These are phyloP conservation scores for Drosophila birchii DNA, from an alignment of 2,888 invertebrate species.

Conservation along the genomic window DNA sequence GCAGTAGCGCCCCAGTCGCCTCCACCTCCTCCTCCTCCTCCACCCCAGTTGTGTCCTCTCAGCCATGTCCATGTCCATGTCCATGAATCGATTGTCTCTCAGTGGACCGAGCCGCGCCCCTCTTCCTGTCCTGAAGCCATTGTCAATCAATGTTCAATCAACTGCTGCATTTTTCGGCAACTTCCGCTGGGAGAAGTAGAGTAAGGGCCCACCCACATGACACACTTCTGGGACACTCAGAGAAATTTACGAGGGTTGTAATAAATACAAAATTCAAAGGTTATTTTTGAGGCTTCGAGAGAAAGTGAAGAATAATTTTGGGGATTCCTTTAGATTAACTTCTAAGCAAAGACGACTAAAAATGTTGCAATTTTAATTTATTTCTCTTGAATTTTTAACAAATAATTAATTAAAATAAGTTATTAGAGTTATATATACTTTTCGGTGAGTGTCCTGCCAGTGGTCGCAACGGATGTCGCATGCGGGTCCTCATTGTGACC, in stretches of 20 bases:
- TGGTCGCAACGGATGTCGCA: conserved; percentile 62
- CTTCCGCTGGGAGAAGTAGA: conserved; percentile 53
- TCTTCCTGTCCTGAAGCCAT: conserved; percentile 26
- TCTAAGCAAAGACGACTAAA: not conserved
- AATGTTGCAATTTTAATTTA: not conserved
- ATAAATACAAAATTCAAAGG: not conserved
- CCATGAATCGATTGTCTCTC: conserved; percentile 66
- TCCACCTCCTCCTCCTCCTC: not conserved
- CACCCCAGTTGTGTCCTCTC: not conserved
- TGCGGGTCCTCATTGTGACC: conserved; percentile 73
- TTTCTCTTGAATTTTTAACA: not conserved
- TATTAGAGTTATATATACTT: not conserved
- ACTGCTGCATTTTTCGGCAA: conserved; percentile 68
- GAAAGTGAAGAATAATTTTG: not conserved
- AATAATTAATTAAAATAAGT: not conserved
- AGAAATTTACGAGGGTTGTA: not conserved
- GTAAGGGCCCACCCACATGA: conserved; percentile 58
- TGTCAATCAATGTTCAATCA: conserved; percentile 78
- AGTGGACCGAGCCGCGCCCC: conserved; percentile 49
- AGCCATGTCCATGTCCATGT: conserved; percentile 33
- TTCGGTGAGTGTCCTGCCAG: conserved; percentile 21
- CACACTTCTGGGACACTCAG: conserved; percentile 38
- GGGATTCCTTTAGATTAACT: not conserved
- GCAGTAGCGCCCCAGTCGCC: conserved; percentile 22
- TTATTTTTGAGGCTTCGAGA: rapidly evolving